Evolutionary conservation across 1,140 invertebrate genomes (phyloP).

Genomic region (Hetaerina americana): DNA sequence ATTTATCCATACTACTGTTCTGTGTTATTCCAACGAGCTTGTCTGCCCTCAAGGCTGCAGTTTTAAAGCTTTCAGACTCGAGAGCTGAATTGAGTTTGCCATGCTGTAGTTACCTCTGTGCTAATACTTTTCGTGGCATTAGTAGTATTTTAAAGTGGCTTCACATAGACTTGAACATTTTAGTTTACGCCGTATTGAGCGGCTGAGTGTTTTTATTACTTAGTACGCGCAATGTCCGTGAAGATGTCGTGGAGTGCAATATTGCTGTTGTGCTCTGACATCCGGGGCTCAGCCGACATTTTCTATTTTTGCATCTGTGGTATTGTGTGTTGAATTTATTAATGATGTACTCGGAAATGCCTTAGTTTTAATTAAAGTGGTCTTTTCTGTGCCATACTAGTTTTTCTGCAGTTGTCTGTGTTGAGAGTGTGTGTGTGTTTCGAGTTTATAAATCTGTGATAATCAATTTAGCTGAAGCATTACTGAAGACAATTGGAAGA

Average conservation of each 20-base stretch:
- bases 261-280: background rate
- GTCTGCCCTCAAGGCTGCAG: too few species aligned
- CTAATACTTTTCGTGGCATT: too few species aligned
- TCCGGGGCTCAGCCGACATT: conserved; percentile 11
- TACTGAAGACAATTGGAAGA: background rate
- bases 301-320: conserved; percentile 15
- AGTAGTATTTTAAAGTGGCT: too few species aligned
- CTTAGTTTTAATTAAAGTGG: background rate
- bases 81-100: too few species aligned
- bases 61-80: too few species aligned
- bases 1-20: too few species aligned
- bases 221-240: background rate
- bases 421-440: background rate
- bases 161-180: background rate
- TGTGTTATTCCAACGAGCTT: too few species aligned
- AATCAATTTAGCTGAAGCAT: background rate
- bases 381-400: background rate
- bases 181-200: too few species aligned
- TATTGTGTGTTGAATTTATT: background rate
- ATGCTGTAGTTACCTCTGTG: too few species aligned
- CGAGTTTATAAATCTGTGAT: background rate
- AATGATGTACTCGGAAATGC: background rate
- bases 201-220: background rate
- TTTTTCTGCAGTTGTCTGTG: background rate
- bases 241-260: conserved; percentile 1